A percentile compares a stretch with the other conserved stretches of the same genome.
Evolutionary conservation across 2,113 vertebrate species (phyloP).

Genomic region (Aphyosemion australe): DNA sequence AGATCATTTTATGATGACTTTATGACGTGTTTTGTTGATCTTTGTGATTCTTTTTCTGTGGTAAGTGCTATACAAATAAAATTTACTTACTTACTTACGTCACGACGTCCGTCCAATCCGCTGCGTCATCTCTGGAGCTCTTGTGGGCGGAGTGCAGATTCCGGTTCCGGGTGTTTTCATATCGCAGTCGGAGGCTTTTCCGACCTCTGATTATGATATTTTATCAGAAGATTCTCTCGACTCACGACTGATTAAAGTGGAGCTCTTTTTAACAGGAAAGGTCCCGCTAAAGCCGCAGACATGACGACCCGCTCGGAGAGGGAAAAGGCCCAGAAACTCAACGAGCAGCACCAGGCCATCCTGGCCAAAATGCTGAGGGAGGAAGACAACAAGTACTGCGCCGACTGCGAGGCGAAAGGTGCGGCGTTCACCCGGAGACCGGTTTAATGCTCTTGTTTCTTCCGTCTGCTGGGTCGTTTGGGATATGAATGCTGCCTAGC

Average conservation of each 20-base stretch:
- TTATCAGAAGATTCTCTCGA: slow-evolving; percentile 42
- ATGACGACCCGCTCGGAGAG: slow-evolving; percentile 95
- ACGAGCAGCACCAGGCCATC: slow-evolving; percentile 96
- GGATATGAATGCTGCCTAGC: not conserved
- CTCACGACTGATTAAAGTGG: slow-evolving; percentile 34
- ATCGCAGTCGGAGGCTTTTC: slow-evolving; percentile 51
- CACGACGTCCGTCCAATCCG: slow-evolving; percentile 56
- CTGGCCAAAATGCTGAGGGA: slow-evolving; percentile 93
- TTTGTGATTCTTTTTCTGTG: too few relatives aligned
- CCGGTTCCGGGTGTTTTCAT: slow-evolving; percentile 79
- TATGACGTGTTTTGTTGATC: too few relatives aligned
- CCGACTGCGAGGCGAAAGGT: slow-evolving; percentile 98
- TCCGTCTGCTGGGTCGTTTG: not conserved
- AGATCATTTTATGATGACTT: too few relatives aligned
- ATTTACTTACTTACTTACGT: too few relatives aligned
- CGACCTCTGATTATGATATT: slow-evolving; percentile 70
- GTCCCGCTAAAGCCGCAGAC: slow-evolving; percentile 19
- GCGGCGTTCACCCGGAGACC: not conserved
- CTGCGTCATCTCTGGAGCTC: slow-evolving; percentile 41
- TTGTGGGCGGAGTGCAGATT: slow-evolving; percentile 71
- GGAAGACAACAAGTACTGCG: slow-evolving; percentile 99
- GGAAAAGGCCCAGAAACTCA: slow-evolving; percentile 95
- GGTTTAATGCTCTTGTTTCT: not conserved
- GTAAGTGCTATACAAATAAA: too few relatives aligned
- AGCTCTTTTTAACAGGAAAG: not conserved